Percentiles rank a stretch among this genome's conserved stretches.
Conservation (phyloP, 2,888 invertebrate species). For the Hydroisotoma schaefferi region DNA sequence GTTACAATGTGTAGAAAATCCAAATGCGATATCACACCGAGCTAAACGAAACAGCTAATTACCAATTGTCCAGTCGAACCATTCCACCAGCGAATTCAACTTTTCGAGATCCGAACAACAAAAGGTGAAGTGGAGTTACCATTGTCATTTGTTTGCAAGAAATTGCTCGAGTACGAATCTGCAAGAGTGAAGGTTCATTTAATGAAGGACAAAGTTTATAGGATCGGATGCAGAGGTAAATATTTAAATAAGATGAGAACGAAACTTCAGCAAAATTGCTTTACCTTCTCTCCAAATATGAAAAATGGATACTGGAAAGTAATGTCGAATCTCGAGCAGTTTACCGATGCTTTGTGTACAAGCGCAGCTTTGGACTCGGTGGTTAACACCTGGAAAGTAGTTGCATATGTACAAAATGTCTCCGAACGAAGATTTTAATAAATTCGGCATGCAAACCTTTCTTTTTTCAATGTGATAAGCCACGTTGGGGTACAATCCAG, state of each 20-base stretch:
- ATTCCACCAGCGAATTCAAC: constrained; percentile 68
- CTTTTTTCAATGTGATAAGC: constrained; percentile 93
- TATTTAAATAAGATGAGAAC: neutral
- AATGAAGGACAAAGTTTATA: neutral
- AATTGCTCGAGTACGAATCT: constrained; percentile 88
- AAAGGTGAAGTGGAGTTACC: constrained; percentile 87
- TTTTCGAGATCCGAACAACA: constrained; percentile 88
- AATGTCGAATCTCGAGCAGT: constrained; percentile 78
- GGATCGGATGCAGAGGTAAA: neutral
- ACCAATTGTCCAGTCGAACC: constrained; percentile 87
- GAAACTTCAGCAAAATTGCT: too few relatives aligned
- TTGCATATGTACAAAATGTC: too few relatives aligned
- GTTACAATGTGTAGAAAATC: neutral
- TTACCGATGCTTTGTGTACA: constrained; percentile 95
- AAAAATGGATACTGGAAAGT: constrained; percentile 91
- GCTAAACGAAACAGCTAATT: constrained; percentile 31
- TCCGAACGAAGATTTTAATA: constrained; percentile 2
- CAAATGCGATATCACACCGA: too few relatives aligned
- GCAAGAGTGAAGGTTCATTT: constrained; percentile 7
- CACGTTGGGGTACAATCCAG: constrained; percentile 95
- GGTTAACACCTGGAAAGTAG: constrained; percentile 78
- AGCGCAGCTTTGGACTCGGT: constrained; percentile 92
- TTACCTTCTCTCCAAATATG: constrained; percentile 94
- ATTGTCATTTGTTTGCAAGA: constrained; percentile 95
- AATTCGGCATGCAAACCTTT: constrained; percentile 61